Evolutionary conservation across 2,113 vertebrate genomes (phyloP).

Genomic region (Campylomormyrus numenius): DNA sequence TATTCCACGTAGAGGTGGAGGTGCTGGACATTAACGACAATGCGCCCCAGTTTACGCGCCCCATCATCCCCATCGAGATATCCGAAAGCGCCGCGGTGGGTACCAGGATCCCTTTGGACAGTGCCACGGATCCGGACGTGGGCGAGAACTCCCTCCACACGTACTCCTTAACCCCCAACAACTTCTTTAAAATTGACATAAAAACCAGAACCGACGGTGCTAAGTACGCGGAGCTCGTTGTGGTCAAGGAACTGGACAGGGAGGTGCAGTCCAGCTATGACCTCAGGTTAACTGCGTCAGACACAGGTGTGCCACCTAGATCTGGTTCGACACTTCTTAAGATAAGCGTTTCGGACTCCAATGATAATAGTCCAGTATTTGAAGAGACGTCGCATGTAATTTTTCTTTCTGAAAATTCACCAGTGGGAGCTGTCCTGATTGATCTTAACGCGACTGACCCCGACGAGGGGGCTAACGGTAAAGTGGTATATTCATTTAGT

Average conservation of each 20-base stretch:
- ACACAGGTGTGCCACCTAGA: slow-evolving; percentile 79
- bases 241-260: slow-evolving; percentile 80
- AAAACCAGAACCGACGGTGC: slow-evolving; percentile 85
- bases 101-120: slow-evolving; percentile 85
- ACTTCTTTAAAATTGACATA: slow-evolving; percentile 85
- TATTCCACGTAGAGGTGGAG: slow-evolving; percentile 93
- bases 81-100: slow-evolving; percentile 91
- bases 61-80: slow-evolving; percentile 87
- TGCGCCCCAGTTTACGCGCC: slow-evolving; percentile 82
- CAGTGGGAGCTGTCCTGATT: slow-evolving; percentile 75
- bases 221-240: slow-evolving; percentile 87
- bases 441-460: slow-evolving; percentile 95
- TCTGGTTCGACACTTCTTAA: slow-evolving; percentile 86
- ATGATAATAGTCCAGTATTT: slow-evolving; percentile 92
- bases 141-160: slow-evolving; percentile 86
- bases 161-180: slow-evolving; percentile 79
- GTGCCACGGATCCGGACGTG: slow-evolving; percentile 85
- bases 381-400: slow-evolving; percentile 78
- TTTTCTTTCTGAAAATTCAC: slow-evolving; percentile 75
- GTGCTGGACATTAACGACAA: slow-evolving; percentile 97
- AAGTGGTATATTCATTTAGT: slow-evolving; percentile 88
- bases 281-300: slow-evolving; percentile 81
- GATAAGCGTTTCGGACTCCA: slow-evolving; percentile 90
- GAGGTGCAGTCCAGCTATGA: slow-evolving; percentile 81
- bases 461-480: slow-evolving; percentile 94